Conservation (phyloP, 2,797 vertebrate genomes). For the Fistularia tabacaria region DNA sequence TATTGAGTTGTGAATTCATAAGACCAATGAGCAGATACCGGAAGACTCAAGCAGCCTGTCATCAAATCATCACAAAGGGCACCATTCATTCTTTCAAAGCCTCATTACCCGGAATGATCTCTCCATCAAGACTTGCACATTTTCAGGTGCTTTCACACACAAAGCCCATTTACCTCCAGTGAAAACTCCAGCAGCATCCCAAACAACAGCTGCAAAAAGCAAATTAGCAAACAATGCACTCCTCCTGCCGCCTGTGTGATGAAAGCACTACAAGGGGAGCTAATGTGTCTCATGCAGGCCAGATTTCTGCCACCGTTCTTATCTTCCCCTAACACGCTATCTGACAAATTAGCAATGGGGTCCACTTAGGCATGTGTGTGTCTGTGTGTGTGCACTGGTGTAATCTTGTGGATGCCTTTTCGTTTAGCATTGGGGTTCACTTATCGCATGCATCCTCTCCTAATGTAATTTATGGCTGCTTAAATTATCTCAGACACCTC, state of each 20-base stretch:
- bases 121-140: slow-evolving; percentile 39
- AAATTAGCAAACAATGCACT: slow-evolving; percentile 61
- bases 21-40: slow-evolving; percentile 8
- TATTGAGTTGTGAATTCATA: slow-evolving; percentile 18
- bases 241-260: slow-evolving; percentile 49
- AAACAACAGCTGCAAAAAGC: slow-evolving; percentile 52
- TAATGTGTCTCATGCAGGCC: slow-evolving; percentile 56
- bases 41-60: slow-evolving; percentile 7
- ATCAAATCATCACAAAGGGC: slow-evolving; percentile 46
- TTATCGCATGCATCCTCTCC: slow-evolving; percentile 54
- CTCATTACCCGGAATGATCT: slow-evolving; percentile 49
- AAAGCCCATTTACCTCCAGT: slow-evolving; percentile 29
- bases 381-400: slow-evolving; percentile 12
- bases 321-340: slow-evolving; percentile 67
- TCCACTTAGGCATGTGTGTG: slow-evolving; percentile 45
- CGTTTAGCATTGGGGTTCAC: slow-evolving; percentile 41
- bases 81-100: slow-evolving; percentile 30
- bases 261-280: slow-evolving; percentile 41
- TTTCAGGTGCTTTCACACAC: slow-evolving; percentile 19
- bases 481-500: slow-evolving; percentile 69
- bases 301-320: slow-evolving; percentile 60
- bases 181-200: slow-evolving; percentile 30
- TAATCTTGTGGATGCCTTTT: slow-evolving; percentile 16
- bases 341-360: slow-evolving; percentile 69
- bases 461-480: slow-evolving; percentile 71